Evolutionary conservation across 2,888 invertebrate genomes (phyloP).

Genomic region (Chymomyza caudatula): DNA sequence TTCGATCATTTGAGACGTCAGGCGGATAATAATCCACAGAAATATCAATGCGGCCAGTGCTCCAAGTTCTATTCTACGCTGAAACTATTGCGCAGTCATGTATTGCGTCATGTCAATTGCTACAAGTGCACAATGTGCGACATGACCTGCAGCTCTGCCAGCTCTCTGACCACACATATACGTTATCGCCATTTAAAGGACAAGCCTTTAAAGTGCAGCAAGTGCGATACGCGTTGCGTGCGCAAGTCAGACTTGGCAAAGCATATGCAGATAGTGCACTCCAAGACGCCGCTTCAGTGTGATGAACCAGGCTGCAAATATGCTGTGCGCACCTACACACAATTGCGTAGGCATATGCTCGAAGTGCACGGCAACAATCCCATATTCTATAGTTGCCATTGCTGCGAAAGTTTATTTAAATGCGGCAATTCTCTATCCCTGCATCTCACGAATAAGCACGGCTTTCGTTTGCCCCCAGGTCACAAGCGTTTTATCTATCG

Average conservation of each 20-base stretch:
- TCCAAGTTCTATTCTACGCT: conserved; percentile 88
- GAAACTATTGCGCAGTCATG: conserved; percentile 89
- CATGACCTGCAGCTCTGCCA: conserved; percentile 91
- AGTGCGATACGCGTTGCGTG: conserved; percentile 83
- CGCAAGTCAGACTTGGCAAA: conserved; percentile 81
- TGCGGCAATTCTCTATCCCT: conserved; percentile 84
- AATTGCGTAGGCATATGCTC: conserved; percentile 75
- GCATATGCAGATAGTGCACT: conserved; percentile 79
- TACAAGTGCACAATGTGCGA: conserved; percentile 94
- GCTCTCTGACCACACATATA: conserved; percentile 87
- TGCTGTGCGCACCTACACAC: conserved; percentile 71
- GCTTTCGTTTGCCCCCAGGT: conserved; percentile 86
- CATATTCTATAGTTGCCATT: conserved; percentile 82
- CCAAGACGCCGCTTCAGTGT: conserved; percentile 78
- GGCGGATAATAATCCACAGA: conserved; percentile 82
- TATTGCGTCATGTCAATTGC: conserved; percentile 90
- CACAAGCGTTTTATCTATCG: conserved; percentile 90
- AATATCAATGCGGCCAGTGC: conserved; percentile 90
- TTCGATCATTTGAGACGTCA: conserved; percentile 92
- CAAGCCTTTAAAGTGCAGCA: conserved; percentile 83
- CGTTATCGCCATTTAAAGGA: conserved; percentile 85
- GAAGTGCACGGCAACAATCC: conserved; percentile 76
- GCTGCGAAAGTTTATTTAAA: conserved; percentile 84
- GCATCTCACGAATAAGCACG: conserved; percentile 86
- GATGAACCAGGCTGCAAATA: conserved; percentile 78